phyloP scores from a whole-genome alignment of 2,888 invertebrate species.

The Leucophora obtusa region DNA sequence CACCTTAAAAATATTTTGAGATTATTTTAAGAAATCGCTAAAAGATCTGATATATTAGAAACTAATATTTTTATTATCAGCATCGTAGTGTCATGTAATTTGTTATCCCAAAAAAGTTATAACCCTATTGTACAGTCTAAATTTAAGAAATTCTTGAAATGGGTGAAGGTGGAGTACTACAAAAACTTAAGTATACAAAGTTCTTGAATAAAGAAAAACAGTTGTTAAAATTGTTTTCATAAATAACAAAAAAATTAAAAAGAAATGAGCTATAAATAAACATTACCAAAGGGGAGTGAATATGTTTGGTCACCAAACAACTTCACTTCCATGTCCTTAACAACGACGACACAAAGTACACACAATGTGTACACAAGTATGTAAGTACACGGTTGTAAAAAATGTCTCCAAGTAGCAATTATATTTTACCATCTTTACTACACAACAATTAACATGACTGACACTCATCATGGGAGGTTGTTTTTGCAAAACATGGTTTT shows the following conservation, averaged over 20 bases:
- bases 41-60: too few species aligned
- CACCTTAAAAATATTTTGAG: too few species aligned
- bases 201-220: slow-evolving; percentile 58
- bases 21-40: too few species aligned
- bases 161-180: neutral
- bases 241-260: slow-evolving; percentile 25
- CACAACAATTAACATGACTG: slow-evolving; percentile 60
- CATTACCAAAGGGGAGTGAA: slow-evolving; percentile 62
- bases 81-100: too few species aligned
- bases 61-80: too few species aligned
- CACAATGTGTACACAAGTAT: slow-evolving; percentile 9
- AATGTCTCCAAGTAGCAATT: slow-evolving; percentile 61
- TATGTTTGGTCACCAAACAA: slow-evolving; percentile 61
- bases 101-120: too few species aligned
- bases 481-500: neutral
- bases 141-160: neutral
- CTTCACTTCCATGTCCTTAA: slow-evolving; percentile 42
- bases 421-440: slow-evolving; percentile 28
- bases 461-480: slow-evolving; percentile 53
- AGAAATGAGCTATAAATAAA: slow-evolving; percentile 61
- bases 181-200: slow-evolving; percentile 31
- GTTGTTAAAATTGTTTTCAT: slow-evolving; percentile 56
- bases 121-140: slow-evolving; percentile 4
- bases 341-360: slow-evolving; percentile 41
- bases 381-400: neutral